Evolutionary conservation across 2,888 invertebrate genomes (phyloP), one percentile per base, ranked within the genome.

Genomic region (Hermodice carunculata): DNA sequence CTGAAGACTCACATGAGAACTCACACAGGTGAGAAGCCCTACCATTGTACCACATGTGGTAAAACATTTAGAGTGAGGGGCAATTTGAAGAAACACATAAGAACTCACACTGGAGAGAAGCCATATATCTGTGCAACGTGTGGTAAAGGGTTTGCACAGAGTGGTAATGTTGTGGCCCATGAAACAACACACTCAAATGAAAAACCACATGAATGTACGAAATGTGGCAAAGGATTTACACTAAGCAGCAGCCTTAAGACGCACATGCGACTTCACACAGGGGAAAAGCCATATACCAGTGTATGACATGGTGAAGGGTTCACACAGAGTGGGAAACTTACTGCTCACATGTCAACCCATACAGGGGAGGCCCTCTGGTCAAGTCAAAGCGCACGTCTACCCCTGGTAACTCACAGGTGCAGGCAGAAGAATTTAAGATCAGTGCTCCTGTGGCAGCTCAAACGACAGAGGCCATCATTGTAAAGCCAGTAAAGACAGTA

Each of bases 241-340:
- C 26, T 31, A 14, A 22, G 14, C 1, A 8, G 11, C 11, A 22
- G 22, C 17, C 26, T 54, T 3, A 22, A 54, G 4, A 11, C 3
- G 8, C 54, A 54, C 42, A 26, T 54, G 24, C 4, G 17, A 1
- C 22, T 42, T 3, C 54, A 54, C 54, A 51, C 51, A 29, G 51
- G 51, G n/a, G 51, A 51, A 4, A 51, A 28, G 17, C 54, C 24
- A 8, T 54, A 22, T 51, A 32, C 32, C 31, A 31, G 51, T 29
- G 3, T 3, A 26, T 29, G n/a, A 2, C 32, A 32, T 51, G 28
- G 51, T 29, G 2, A 29, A 1, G 37, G 54, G 3, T 54, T 40
- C 42, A 19, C 40, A 14, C 6, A 28, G 28, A 8, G 2, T 8
- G 2, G 6, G 8, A 22, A 26, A 11, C 40, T 54, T 1, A 22